These are phyloP conservation scores for Orientallactaga bullata DNA, from an alignment of 2,113 vertebrate genomes.

Conservation along the genomic window DNA sequence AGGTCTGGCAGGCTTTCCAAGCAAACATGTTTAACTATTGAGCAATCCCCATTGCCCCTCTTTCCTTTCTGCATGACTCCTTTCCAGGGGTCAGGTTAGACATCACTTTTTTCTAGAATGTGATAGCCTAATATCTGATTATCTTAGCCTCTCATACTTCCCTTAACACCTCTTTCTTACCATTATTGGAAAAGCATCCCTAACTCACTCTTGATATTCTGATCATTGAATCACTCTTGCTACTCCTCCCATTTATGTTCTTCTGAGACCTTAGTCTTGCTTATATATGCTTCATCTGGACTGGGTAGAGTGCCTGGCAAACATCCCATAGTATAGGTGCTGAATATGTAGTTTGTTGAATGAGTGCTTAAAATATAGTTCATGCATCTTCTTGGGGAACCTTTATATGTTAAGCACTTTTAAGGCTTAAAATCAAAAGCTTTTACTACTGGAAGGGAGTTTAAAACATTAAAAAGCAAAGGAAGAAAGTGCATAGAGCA, in stretches of 20 bases:
- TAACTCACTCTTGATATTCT: not conserved
- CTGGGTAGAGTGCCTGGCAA: fast-evolving
- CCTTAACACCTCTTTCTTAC: not conserved
- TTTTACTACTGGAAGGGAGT: not conserved
- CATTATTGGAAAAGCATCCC: not conserved
- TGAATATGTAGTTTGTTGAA: constrained; percentile 6
- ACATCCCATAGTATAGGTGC: not conserved
- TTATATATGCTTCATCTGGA: not conserved
- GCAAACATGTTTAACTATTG: too few relatives aligned
- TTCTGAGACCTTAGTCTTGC: not conserved
- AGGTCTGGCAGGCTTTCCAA: too few relatives aligned
- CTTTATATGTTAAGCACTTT: constrained; percentile 15
- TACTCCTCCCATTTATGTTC: not conserved
- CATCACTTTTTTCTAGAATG: not conserved
- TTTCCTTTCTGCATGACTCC: not conserved
- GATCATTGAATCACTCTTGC: not conserved
- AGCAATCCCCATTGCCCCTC: too few relatives aligned
- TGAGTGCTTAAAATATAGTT: not conserved
- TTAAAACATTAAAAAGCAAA: not conserved
- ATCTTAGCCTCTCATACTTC: not conserved
- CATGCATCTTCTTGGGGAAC: not conserved
- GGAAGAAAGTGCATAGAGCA: not conserved
- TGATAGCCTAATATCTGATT: not conserved
- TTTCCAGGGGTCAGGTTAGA: not conserved
- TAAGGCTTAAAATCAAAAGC: not conserved